Evolutionary conservation across 2,888 invertebrate genomes (phyloP).

Genomic region (Busseola fusca): DNA sequence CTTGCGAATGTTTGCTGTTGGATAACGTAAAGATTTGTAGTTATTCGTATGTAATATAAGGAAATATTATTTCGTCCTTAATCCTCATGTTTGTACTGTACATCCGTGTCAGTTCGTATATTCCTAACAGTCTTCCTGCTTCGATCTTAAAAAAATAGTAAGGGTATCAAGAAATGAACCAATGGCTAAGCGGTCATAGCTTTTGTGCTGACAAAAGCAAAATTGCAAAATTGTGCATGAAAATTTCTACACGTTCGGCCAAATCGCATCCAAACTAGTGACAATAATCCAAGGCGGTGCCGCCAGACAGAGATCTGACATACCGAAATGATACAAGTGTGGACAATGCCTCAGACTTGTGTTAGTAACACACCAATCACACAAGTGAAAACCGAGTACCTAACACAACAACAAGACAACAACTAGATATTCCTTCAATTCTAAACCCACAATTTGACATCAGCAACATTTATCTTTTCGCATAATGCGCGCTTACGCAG

Average conservation of each 20-base stretch:
- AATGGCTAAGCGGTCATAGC: too few relatives aligned
- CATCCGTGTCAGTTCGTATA: background rate
- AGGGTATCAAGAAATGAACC: background rate
- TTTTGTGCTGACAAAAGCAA: too few relatives aligned
- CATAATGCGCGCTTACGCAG: slow-evolving; percentile 65
- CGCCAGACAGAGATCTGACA: too few relatives aligned
- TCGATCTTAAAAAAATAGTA: background rate
- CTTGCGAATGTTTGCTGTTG: background rate
- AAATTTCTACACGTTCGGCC: too few relatives aligned
- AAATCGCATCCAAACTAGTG: too few relatives aligned
- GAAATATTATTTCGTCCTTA: background rate
- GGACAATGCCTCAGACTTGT: background rate
- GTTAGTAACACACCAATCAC: too few relatives aligned
- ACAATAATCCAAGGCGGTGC: background rate
- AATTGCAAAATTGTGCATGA: too few relatives aligned
- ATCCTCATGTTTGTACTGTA: background rate
- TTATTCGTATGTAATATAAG: too few relatives aligned
- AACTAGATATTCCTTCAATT: background rate
- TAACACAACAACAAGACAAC: slow-evolving; percentile 1
- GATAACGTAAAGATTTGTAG: background rate
- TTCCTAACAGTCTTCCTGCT: background rate
- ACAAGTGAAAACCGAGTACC: background rate
- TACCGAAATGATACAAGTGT: too few relatives aligned
- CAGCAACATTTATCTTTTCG: slow-evolving; percentile 46
- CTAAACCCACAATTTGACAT: slow-evolving; percentile 42